These are phyloP conservation scores for Sylvicapra grimmia DNA, from an alignment of 2,113 vertebrate genomes.

Conservation along the genomic window DNA sequence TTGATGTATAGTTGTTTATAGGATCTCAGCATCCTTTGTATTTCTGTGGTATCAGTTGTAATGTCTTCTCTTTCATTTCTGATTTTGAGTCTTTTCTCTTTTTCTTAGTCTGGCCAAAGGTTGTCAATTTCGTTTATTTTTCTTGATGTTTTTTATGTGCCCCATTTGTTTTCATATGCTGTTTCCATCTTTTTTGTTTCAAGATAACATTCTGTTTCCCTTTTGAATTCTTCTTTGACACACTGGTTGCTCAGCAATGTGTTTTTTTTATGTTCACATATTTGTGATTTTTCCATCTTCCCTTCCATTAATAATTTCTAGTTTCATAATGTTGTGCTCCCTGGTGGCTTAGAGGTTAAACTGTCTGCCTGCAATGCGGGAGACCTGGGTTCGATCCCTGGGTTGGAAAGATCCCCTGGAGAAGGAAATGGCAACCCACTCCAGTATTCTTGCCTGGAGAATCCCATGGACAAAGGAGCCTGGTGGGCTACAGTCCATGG, in stretches of 20 bases:
- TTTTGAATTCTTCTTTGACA: background rate
- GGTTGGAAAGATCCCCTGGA: too few species aligned
- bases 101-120: background rate
- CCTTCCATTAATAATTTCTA: background rate
- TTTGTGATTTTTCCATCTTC: background rate
- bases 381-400: too few species aligned
- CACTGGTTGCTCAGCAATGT: background rate
- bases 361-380: too few species aligned
- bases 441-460: too few species aligned
- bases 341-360: too few species aligned
- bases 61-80: background rate
- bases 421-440: too few species aligned
- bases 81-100: background rate
- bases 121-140: background rate
- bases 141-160: background rate
- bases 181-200: background rate
- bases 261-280: background rate
- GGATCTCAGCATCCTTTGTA: background rate
- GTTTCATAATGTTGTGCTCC: background rate
- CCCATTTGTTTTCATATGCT: background rate
- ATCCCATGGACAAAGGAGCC: too few species aligned
- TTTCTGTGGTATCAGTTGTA: background rate
- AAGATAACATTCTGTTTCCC: background rate
- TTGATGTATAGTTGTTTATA: background rate
- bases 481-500: too few species aligned